phyloP scores from a whole-genome alignment of 2,797 vertebrate species.

The Antennarius maculatus region DNA sequence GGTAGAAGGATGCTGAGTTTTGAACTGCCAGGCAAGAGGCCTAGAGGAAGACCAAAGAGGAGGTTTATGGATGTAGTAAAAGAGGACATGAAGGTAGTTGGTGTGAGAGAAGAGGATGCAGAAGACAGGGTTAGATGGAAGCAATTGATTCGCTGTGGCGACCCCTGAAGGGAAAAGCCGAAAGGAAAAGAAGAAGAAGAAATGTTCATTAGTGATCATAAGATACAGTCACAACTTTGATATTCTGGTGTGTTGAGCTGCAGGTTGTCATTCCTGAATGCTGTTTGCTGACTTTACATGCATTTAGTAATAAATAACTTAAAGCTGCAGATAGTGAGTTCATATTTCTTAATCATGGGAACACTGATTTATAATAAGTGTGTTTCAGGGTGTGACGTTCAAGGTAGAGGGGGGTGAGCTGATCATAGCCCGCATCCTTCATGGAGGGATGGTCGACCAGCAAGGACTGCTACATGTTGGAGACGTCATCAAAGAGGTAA shows the following conservation, averaged over 20 bases:
- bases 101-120: too few relatives aligned
- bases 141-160: too few relatives aligned
- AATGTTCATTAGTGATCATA: not conserved
- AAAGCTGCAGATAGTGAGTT: not conserved
- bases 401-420: slow-evolving; percentile 90
- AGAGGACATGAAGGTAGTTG: too few relatives aligned
- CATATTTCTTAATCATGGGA: not conserved
- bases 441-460: slow-evolving; percentile 93
- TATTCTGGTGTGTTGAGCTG: not conserved
- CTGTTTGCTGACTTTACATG: too few relatives aligned
- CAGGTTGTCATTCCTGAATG: not conserved
- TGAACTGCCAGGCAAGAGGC: too few relatives aligned
- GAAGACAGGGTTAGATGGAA: too few relatives aligned
- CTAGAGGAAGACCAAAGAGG: too few relatives aligned
- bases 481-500: slow-evolving; percentile 88
- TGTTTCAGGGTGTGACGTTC: slow-evolving; percentile 89
- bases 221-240: not conserved
- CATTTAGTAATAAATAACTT: too few relatives aligned
- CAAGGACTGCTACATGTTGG: slow-evolving; percentile 93
- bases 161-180: too few relatives aligned
- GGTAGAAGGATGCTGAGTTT: too few relatives aligned
- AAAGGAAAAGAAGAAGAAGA: too few relatives aligned
- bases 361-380: not conserved
- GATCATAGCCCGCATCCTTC: slow-evolving; percentile 92
- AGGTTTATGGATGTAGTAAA: too few relatives aligned